These are phyloP conservation scores for Agrochola macilenta DNA, from an alignment of 2,888 invertebrate genomes.

Conservation along the genomic window DNA sequence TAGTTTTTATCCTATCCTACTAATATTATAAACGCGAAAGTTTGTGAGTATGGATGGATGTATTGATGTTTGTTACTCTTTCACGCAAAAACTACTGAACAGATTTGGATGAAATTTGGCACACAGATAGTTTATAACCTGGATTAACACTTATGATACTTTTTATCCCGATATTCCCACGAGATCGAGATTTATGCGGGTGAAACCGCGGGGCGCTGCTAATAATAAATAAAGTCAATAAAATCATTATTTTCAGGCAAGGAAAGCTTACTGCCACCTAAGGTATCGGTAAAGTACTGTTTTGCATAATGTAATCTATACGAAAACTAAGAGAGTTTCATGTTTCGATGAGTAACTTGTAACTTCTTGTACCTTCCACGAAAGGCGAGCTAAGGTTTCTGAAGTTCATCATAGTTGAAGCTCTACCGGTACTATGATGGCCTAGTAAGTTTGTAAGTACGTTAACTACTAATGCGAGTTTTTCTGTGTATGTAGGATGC, in stretches of 20 bases:
- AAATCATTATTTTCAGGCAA: neutral
- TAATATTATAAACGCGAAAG: no score
- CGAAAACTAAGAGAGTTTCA: conserved; percentile 8
- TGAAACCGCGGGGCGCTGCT: no score
- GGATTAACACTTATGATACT: no score
- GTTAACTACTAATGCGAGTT: neutral
- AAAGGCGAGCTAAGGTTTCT: neutral
- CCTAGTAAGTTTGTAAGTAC: conserved; percentile 6
- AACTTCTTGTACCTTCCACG: conserved; percentile 1
- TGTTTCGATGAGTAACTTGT: neutral
- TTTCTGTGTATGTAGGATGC: neutral
- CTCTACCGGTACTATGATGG: neutral
- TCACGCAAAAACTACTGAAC: no score
- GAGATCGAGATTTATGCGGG: no score
- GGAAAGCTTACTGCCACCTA: neutral
- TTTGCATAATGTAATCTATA: neutral
- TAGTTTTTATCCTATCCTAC: no score
- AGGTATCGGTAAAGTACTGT: neutral
- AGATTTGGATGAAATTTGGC: no score
- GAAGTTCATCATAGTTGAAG: neutral
- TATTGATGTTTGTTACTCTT: no score
- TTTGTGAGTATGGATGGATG: no score
- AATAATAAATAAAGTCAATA: no score
- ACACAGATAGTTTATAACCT: no score
- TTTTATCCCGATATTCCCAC: no score